Conservation (phyloP, 2,888 invertebrate genomes). For the Meteorus cinctellus region DNA sequence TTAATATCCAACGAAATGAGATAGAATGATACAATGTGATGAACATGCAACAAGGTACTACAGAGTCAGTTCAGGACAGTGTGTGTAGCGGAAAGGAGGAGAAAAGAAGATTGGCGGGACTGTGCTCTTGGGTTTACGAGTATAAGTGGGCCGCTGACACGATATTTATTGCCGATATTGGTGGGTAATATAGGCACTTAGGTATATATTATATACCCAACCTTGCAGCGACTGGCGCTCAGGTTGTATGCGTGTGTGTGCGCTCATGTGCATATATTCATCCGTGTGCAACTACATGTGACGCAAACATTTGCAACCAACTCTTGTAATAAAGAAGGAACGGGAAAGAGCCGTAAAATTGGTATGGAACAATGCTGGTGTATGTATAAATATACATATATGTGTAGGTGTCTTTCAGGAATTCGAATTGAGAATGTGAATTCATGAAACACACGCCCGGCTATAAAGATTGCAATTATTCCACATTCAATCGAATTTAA, state of each 20-base stretch:
- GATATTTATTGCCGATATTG: slow-evolving; percentile 66
- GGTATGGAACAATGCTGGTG: slow-evolving; percentile 2
- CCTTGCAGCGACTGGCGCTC: slow-evolving; percentile 40
- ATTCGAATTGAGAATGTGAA: slow-evolving; percentile 42
- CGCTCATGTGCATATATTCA: not conserved
- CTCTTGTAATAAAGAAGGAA: slow-evolving; percentile 26
- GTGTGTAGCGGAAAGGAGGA: slow-evolving; percentile 5
- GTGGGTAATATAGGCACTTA: slow-evolving; percentile 59
- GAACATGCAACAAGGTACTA: slow-evolving; percentile 40
- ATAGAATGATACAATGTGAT: slow-evolving; percentile 23
- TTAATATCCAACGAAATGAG: slow-evolving; percentile 42
- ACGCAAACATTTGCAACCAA: slow-evolving; percentile 5
- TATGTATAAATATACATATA: slow-evolving; percentile 3
- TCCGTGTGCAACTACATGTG: slow-evolving; percentile 26
- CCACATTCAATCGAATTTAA: slow-evolving; percentile 48
- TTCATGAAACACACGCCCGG: slow-evolving; percentile 33
- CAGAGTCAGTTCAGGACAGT: slow-evolving; percentile 49
- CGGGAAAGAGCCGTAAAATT: slow-evolving; percentile 16
- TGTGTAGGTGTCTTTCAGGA: slow-evolving; percentile 35
- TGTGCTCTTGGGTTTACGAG: slow-evolving; percentile 58
- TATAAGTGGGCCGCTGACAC: slow-evolving; percentile 59
- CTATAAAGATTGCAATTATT: slow-evolving; percentile 52
- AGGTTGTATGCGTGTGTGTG: slow-evolving; percentile 36
- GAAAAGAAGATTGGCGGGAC: slow-evolving; percentile 12
- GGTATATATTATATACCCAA: slow-evolving; percentile 38